Percentiles rank a stretch among this genome's conserved stretches.
These are phyloP conservation scores for Nannospalax galili DNA, from an alignment of 2,113 vertebrate species.

Conservation along the genomic window DNA sequence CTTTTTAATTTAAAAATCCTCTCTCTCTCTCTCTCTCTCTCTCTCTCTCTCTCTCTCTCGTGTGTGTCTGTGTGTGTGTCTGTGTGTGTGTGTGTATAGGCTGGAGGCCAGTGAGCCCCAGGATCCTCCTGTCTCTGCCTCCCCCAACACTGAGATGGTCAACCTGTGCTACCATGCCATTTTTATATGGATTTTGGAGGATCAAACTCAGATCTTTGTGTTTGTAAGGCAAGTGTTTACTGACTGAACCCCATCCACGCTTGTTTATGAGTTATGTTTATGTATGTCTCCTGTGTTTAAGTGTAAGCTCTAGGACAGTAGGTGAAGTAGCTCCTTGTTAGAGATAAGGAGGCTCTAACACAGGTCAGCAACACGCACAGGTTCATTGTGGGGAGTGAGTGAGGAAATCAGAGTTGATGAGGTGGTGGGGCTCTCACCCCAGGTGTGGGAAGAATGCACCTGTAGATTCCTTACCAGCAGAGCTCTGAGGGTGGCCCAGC, in stretches of 20 bases:
- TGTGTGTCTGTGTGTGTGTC: not conserved
- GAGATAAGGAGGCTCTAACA: not conserved
- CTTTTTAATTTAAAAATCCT: not conserved
- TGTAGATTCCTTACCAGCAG: not conserved
- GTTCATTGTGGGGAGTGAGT: not conserved
- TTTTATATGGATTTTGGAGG: not conserved
- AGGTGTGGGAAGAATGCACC: not conserved
- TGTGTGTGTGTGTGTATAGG: not conserved
- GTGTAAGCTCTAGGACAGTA: not conserved
- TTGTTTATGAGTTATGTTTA: not conserved
- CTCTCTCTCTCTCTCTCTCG: not conserved
- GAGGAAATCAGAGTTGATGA: not conserved
- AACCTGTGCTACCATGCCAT: not conserved
- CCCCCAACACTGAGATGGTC: not conserved
- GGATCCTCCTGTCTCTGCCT: not conserved
- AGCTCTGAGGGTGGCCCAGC: not conserved
- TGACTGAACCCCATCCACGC: not conserved
- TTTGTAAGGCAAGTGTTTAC: not conserved
- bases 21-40: not conserved
- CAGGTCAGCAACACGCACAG: not conserved
- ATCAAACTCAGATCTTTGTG: not conserved
- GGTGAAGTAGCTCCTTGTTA: not conserved
- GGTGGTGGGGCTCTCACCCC: rapidly evolving
- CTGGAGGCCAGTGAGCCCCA: not conserved
- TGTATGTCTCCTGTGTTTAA: not conserved